Evolutionary conservation across 2,797 vertebrate species (phyloP).

Genomic region (Notolepis coatsorum): DNA sequence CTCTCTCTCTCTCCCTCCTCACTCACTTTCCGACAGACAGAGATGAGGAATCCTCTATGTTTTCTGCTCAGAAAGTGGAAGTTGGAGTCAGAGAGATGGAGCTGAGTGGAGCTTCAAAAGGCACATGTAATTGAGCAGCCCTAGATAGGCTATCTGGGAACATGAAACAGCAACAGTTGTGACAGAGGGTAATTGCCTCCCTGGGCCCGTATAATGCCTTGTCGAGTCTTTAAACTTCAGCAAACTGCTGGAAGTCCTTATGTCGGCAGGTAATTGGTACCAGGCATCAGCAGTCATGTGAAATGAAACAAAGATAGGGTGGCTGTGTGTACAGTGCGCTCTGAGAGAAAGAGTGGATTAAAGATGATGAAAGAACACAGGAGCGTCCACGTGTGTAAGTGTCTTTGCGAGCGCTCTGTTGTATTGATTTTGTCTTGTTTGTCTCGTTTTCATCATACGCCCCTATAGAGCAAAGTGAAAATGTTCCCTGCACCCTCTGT

Average conservation of each 20-base stretch:
- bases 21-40: conserved; percentile 51
- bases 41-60: conserved; percentile 64
- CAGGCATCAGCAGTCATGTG: conserved; percentile 72
- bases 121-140: conserved; percentile 77
- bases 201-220: conserved; percentile 76
- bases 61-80: conserved; percentile 67
- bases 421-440: conserved; percentile 42
- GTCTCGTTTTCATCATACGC: conserved; percentile 37
- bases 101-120: conserved; percentile 72
- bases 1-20: conserved; percentile 20
- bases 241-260: conserved; percentile 81
- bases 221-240: conserved; percentile 79
- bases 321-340: conserved; percentile 42
- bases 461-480: conserved; percentile 21
- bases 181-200: conserved; percentile 80
- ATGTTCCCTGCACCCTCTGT: conserved; percentile 15
- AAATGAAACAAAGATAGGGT: conserved; percentile 61
- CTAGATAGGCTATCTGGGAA: conserved; percentile 79
- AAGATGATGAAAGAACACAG: conserved; percentile 41
- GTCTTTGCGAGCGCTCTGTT: conserved; percentile 18
- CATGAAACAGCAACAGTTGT: conserved; percentile 83
- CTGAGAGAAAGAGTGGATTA: conserved; percentile 28
- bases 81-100: conserved; percentile 70
- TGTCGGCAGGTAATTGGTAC: conserved; percentile 81
- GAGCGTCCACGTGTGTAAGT: conserved; percentile 34